A percentile compares a stretch with the other conserved stretches of the same genome.
These are phyloP conservation scores for Augochlorella aurata DNA, from an alignment of 2,888 invertebrate genomes.

Conservation along the genomic window DNA sequence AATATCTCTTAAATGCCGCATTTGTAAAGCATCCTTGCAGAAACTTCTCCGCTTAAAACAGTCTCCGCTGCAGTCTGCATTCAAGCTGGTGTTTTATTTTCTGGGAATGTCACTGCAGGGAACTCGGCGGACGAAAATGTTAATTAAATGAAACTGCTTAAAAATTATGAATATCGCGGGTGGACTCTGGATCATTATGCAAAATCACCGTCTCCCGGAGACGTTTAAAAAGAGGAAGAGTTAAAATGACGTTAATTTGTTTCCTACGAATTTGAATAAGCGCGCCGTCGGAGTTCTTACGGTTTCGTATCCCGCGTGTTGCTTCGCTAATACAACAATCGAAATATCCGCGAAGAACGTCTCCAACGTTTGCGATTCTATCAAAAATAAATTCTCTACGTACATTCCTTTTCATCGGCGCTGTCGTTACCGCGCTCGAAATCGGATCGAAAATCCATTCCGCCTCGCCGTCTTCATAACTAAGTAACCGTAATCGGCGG, in stretches of 20 bases:
- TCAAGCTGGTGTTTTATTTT: not conserved
- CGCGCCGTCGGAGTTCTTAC: too few relatives aligned
- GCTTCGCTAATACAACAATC: too few relatives aligned
- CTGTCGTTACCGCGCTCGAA: too few relatives aligned
- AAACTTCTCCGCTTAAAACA: not conserved
- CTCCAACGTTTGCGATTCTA: too few relatives aligned
- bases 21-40: not conserved
- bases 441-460: not conserved
- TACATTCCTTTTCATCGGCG: too few relatives aligned
- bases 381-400: too few relatives aligned
- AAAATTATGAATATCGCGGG: constrained; percentile 1
- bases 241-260: not conserved
- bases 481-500: too few relatives aligned
- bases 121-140: not conserved
- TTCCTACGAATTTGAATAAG: too few relatives aligned
- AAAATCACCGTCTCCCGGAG: not conserved
- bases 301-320: too few relatives aligned
- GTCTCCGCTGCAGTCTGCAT: not conserved
- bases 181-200: not conserved
- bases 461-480: too few relatives aligned
- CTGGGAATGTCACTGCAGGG: not conserved
- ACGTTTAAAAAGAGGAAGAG: not conserved
- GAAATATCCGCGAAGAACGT: too few relatives aligned
- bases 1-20: not conserved
- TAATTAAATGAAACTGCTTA: constrained; percentile 4